Conservation (phyloP, 2,113 vertebrate genomes). For the Neotragus moschatus region DNA sequence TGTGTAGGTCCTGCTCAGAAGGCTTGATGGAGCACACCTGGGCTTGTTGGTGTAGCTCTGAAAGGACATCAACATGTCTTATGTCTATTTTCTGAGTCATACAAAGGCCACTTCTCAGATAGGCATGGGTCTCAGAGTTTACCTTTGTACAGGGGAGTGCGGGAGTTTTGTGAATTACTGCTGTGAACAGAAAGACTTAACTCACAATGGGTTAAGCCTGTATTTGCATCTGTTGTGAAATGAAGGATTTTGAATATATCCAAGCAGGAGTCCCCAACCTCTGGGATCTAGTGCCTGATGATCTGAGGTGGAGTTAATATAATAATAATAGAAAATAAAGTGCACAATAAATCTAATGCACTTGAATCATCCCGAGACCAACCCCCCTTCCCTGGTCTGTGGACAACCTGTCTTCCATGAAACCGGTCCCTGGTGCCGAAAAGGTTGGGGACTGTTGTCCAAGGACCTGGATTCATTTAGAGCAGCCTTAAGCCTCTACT, state of each 20-base stretch:
- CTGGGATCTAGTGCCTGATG: not conserved
- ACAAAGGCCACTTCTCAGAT: not conserved
- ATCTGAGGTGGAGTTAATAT: not conserved
- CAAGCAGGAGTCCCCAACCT: not conserved
- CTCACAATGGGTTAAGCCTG: not conserved
- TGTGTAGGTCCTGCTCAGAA: not conserved
- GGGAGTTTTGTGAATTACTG: not conserved
- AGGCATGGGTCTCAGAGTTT: not conserved
- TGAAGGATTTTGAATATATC: not conserved
- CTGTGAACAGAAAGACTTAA: not conserved
- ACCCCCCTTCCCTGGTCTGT: not conserved
- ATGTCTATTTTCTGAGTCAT: not conserved
- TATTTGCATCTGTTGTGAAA: not conserved
- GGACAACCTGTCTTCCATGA: not conserved
- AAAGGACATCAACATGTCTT: not conserved
- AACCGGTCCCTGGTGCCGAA: not conserved
- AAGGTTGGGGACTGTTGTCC: not conserved
- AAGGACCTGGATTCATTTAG: not conserved
- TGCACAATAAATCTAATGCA: not conserved
- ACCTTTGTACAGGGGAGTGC: not conserved
- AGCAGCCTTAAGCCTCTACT: not conserved
- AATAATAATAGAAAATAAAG: not conserved
- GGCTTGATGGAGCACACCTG: not conserved
- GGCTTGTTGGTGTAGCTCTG: not conserved
- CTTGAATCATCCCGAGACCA: not conserved